Conservation (phyloP, 2,888 invertebrate species). For the Pristionchus japonicus region DNA sequence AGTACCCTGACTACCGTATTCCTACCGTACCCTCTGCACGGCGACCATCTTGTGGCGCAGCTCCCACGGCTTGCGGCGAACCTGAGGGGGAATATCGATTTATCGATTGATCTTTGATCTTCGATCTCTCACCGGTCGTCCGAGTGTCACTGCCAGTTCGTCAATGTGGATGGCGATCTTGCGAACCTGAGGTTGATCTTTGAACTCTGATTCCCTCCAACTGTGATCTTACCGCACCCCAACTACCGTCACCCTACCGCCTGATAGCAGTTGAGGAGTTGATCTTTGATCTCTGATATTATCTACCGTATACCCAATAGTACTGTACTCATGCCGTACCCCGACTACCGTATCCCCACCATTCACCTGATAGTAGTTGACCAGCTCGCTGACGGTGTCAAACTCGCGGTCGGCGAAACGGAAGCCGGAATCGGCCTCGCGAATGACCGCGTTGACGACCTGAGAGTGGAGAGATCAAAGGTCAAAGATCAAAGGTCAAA, state of each 20-base stretch:
- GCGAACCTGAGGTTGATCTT: slow-evolving; percentile 43
- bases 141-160: slow-evolving; percentile 34
- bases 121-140: slow-evolving; percentile 46
- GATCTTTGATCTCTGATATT: too few relatives aligned
- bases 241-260: too few relatives aligned
- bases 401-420: slow-evolving; percentile 49
- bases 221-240: not conserved
- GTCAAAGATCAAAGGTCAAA: not conserved
- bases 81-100: too few relatives aligned
- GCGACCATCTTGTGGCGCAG: slow-evolving; percentile 53
- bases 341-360: not conserved
- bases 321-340: not conserved
- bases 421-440: slow-evolving; percentile 39
- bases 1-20: not conserved
- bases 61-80: slow-evolving; percentile 53
- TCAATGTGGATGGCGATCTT: slow-evolving; percentile 48
- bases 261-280: too few relatives aligned
- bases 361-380: slow-evolving; percentile 51
- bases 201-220: not conserved
- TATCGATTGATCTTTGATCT: not conserved
- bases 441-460: slow-evolving; percentile 51
- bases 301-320: not conserved
- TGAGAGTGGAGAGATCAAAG: not conserved
- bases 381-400: slow-evolving; percentile 47
- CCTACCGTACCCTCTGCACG: slow-evolving; percentile 46